Evolutionary conservation across 2,113 vertebrate species (phyloP).

Genomic region (Vulpes vulpes): DNA sequence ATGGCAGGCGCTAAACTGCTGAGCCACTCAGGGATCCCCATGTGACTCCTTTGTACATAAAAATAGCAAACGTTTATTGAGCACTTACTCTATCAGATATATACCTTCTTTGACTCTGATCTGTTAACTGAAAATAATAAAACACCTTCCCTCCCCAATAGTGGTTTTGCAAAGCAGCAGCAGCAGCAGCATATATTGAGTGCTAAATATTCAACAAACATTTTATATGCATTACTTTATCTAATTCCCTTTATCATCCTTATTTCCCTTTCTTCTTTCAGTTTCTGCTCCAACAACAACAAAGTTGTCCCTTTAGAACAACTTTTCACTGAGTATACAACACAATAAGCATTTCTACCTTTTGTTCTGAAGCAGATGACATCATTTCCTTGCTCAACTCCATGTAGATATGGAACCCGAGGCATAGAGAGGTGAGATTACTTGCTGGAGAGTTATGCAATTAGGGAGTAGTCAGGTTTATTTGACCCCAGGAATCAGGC

Average conservation of each 20-base stretch:
- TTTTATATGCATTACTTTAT: not conserved
- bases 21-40: no score
- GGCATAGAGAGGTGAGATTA: not conserved
- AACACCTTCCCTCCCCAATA: not conserved
- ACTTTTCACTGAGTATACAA: not conserved
- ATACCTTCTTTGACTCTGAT: not conserved
- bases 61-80: not conserved
- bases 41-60: not conserved
- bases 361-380: not conserved
- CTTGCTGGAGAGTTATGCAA: not conserved
- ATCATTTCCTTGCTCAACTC: not conserved
- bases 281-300: not conserved
- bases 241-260: not conserved
- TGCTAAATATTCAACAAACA: not conserved
- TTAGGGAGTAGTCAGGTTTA: not conserved
- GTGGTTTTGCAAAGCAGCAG: not conserved
- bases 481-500: not conserved
- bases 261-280: not conserved
- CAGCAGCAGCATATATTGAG: not conserved
- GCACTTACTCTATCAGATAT: not conserved
- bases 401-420: conserved; percentile 14
- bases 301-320: not conserved
- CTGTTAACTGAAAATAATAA: not conserved
- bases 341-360: not conserved
- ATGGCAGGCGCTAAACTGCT: no score